phyloP scores from a whole-genome alignment of 2,113 vertebrate genomes.

The Neogale vison region DNA sequence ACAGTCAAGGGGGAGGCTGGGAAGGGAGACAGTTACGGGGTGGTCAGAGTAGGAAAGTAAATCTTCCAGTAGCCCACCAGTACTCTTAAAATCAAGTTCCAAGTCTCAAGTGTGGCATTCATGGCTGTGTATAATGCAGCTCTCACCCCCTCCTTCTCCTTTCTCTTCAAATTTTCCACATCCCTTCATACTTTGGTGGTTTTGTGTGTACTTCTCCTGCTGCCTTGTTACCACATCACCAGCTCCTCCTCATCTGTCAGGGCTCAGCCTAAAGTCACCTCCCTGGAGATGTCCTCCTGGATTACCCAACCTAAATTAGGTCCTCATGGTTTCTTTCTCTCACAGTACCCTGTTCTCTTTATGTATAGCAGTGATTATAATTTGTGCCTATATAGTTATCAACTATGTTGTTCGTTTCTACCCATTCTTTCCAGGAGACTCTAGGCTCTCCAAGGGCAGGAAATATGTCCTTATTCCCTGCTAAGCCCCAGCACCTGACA shows the following conservation, averaged over 20 bases:
- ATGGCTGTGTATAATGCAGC: fast-evolving
- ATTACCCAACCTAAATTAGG: background rate
- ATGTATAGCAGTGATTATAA: background rate
- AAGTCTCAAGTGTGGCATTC: fast-evolving
- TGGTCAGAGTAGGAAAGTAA: background rate
- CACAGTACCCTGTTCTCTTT: background rate
- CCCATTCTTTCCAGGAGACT: background rate
- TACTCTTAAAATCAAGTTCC: background rate
- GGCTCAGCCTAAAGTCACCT: background rate
- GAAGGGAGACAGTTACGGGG: background rate
- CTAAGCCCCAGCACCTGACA: background rate
- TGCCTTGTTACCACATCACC: background rate
- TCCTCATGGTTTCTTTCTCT: no score
- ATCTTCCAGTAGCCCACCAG: background rate
- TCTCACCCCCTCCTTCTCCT: no score
- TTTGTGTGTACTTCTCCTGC: background rate
- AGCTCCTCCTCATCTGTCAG: background rate
- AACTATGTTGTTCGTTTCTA: background rate
- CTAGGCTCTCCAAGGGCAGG: background rate
- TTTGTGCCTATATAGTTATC: background rate
- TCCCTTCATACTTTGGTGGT: background rate
- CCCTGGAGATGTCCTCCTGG: background rate
- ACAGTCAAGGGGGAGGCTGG: background rate
- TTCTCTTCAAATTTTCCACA: background rate
- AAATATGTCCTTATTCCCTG: background rate